Conservation (phyloP, 1,140 invertebrate genomes). For the Cardiocondyla obscurior region DNA sequence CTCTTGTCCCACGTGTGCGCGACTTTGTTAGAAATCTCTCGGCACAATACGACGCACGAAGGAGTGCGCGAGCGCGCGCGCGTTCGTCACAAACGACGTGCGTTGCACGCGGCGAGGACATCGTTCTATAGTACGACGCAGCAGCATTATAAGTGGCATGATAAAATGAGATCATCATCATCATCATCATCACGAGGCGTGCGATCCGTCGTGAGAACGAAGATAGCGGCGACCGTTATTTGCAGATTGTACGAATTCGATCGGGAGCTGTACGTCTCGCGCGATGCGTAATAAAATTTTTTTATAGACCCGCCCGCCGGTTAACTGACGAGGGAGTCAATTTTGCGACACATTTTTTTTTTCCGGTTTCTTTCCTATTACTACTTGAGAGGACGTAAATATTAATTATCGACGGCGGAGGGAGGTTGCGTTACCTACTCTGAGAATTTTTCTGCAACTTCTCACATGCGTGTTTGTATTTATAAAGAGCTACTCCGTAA, state of each 20-base stretch:
- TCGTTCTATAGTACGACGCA: conserved; percentile 53
- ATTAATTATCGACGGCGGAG: too few species aligned
- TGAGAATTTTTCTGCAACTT: background rate
- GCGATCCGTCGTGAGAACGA: conserved; percentile 4
- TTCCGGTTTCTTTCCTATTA: too few species aligned
- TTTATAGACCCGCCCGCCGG: too few species aligned
- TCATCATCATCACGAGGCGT: conserved; percentile 75
- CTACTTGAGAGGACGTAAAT: too few species aligned
- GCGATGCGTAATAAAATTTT: background rate
- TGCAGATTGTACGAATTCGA: background rate
- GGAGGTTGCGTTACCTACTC: too few species aligned
- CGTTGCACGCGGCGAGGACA: conserved; percentile 24
- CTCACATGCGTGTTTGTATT: background rate
- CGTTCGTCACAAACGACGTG: background rate
- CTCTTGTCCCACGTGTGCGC: background rate
- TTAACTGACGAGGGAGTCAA: too few species aligned
- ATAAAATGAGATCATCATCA: conserved; percentile 80
- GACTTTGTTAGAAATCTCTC: background rate
- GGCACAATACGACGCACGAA: background rate
- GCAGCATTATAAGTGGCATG: conserved; percentile 73
- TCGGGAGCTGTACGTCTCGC: background rate
- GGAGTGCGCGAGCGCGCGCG: background rate
- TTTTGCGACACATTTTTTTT: too few species aligned
- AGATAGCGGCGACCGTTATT: conserved; percentile 1
- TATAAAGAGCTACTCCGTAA: background rate